Base-by-base conservation (phyloP, 1,140 invertebrate species). In the Brachionus sp. region DNA sequence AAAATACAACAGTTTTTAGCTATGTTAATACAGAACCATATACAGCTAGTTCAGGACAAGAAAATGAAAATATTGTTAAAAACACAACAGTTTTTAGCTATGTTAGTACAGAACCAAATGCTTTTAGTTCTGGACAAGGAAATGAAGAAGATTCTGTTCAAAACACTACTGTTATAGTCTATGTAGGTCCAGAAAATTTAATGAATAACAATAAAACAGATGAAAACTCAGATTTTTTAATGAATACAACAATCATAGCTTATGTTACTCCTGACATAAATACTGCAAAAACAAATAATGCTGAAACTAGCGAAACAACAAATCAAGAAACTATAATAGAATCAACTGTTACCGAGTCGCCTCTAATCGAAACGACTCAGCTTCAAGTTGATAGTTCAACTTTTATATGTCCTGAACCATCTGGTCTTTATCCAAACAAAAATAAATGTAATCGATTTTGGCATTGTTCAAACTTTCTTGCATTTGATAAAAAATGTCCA, bases 401-500 rank as follows among this genome's bases (percentile, higher is more conserved):
- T 46, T 75, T 46, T 46, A 44, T 10, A 25, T 75, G 70, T 46
- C 70, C 70, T 46, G 7, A 46, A 46, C 35, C 37, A 13, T 75
- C 70, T 13, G 70, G 70, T 25, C 16, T 75, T 0, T 75, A 13
- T 39, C 39, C 5, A 9, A 75, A 75, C 33, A 3, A 13, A 33
- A 6, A 75, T 7, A 44, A 46, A 12, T 75, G 70, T 25, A 25
- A 33, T 12, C 16, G 42, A 25, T 75, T 75, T 33, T 75, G 70
- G 70, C 70, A 75, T 46, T 75, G 70, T 29, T 75, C 70, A n/a
- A 75, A 75, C 29, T 29, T 10, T 46, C 6, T 46, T 23, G 13
- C 70, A 3, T 75, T 35, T 75, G 37, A 46, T 19, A 75, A 75
- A 75, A 9, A 44, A 35, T 75, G 70, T 46, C 70, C 70, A 3